These are phyloP conservation scores for Archilochus colubris DNA, from an alignment of 2,113 vertebrate genomes.

Conservation along the genomic window DNA sequence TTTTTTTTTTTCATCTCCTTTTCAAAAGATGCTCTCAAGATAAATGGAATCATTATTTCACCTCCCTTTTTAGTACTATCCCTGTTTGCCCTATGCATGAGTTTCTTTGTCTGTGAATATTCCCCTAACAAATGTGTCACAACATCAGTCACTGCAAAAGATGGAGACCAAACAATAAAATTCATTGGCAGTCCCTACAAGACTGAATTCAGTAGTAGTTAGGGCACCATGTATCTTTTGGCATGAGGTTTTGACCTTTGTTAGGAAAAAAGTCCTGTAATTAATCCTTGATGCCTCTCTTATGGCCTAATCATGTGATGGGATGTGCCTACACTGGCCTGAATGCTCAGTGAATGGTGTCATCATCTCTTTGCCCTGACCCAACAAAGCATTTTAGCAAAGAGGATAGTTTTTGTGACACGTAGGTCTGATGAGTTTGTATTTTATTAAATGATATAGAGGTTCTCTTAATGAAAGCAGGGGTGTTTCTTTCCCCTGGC, in stretches of 20 bases:
- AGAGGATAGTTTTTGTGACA: background rate
- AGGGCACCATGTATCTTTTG: background rate
- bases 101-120: background rate
- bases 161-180: background rate
- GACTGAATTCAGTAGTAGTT: background rate
- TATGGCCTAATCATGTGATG: background rate
- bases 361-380: background rate
- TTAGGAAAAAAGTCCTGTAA: background rate
- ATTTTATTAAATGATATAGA: background rate
- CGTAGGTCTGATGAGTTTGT: background rate
- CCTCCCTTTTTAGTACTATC: background rate
- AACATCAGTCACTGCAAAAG: background rate
- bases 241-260: background rate
- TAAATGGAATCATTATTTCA: slow-evolving; percentile 28
- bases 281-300: background rate
- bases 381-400: background rate
- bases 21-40: slow-evolving; percentile 9
- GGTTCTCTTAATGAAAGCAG: background rate
- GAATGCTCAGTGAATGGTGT: slow-evolving; percentile 17
- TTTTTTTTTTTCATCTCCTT: background rate
- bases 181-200: background rate
- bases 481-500: background rate
- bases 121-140: background rate
- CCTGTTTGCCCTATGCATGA: background rate
- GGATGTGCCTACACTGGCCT: background rate